Evolutionary conservation across 2,113 vertebrate genomes (phyloP), one percentile per base, ranked within the genome.

Genomic region (Kryptolebias marmoratus): DNA sequence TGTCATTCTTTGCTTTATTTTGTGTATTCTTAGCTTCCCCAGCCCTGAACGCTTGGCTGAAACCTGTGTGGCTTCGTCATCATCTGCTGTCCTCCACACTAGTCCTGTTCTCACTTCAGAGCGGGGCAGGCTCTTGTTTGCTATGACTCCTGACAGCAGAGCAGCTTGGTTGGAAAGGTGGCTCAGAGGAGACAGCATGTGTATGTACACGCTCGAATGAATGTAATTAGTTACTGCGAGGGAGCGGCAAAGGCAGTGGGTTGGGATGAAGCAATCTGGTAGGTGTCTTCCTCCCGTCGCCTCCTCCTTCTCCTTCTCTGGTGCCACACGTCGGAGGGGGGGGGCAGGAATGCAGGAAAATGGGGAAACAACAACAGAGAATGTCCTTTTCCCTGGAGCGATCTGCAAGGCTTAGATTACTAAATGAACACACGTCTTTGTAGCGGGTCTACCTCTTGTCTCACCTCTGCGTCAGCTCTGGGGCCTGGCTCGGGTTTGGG

Each of bases 361-460:
- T 9, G 5, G 83, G 74, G 87, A 90, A 88, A 86, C 80, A 84
- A 82, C 86, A 88, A 87, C 83, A 85, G 82, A 87, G 88, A 88
- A 79, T 77, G 84, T 87, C 88, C 81, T 90, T 88, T 82, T 89
- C 82, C 87, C 85, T 28, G 67, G 54, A 90, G 90, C 87, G 72
- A 85, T 88, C 85, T 91, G 89, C 75, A 79, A 85, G 87, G 74
- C 67, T 89, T 86, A 73, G 79, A 83, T 92, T 89, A 84, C 84
- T 72, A 55, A 75, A 62, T 36, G 60, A 87, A 75, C 74, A 72
- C 75, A 68, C 61, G 18, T 71, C 85, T 90, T 82, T 90, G 87
- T 85, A 63, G 75, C 82, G 74, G 82, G 73, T 87, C 84, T 85
- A 83, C 74, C 77, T 86, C 81, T 86, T 77, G 77, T 83, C 86